A percentile compares a stretch with the other conserved stretches of the same genome.
These are phyloP conservation scores for Gallinago nigripennis DNA, from an alignment of 2,797 vertebrate genomes.

Conservation along the genomic window DNA sequence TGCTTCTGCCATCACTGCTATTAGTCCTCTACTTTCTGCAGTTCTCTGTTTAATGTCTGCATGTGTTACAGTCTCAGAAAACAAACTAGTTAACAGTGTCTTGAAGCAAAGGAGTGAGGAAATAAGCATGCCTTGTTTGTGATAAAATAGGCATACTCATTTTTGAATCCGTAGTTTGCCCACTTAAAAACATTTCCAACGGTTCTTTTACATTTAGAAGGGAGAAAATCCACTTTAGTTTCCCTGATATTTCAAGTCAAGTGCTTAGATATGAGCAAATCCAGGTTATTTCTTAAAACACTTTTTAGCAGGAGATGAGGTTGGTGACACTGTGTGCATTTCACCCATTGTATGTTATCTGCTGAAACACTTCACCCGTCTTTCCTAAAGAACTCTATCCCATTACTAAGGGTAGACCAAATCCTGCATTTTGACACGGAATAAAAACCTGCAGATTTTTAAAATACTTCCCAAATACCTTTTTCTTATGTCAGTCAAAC, in stretches of 20 bases:
- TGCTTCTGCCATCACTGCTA: background rate
- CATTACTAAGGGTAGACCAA: background rate
- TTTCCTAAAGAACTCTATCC: background rate
- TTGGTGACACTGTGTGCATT: background rate
- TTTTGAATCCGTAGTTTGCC: background rate
- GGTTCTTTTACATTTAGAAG: background rate
- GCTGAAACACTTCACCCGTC: background rate
- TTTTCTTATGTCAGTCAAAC: background rate
- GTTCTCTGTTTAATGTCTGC: background rate
- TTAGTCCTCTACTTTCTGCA: background rate
- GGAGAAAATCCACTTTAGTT: background rate
- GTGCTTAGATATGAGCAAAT: constrained; percentile 17
- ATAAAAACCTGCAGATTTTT: background rate
- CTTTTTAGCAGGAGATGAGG: background rate
- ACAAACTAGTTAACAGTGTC: background rate
- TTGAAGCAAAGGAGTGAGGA: background rate
- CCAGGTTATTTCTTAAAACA: background rate
- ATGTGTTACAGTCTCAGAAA: background rate
- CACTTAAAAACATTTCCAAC: background rate
- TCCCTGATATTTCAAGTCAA: constrained; percentile 12
- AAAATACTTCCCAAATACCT: background rate
- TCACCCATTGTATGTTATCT: background rate
- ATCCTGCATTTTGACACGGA: fast-evolving
- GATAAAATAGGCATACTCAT: background rate
- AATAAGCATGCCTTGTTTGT: background rate